Evolutionary conservation across 2,113 vertebrate species (phyloP), one percentile per base, ranked within the genome.

Genomic region (Micronycteris hirsuta): DNA sequence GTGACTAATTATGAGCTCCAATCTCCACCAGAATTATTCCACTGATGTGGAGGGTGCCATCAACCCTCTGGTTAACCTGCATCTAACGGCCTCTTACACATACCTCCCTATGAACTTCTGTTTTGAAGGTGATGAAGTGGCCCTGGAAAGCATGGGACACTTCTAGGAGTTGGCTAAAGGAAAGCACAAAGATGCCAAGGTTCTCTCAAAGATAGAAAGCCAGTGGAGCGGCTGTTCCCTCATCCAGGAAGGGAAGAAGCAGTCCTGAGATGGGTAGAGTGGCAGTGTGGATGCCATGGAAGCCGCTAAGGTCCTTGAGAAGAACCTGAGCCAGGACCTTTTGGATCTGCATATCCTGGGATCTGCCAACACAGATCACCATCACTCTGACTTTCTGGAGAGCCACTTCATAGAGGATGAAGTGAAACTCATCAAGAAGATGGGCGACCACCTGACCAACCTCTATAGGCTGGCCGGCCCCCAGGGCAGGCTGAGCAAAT

Each of bases 121-220:
- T 80, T 99, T 99, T 90, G 86, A 96, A 95, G 97, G 98, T 15
- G 98, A 98, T 14, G 97, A 98, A 36, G 98, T 98, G 61, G 98
- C 98, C 9, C 97, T 99, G 9, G 38, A 92, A 15, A 98, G 98
- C 13, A 97, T 99, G 52, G 49, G 98, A 5, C 97, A 96, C 22
- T 99, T 99, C 98, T 99, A 93, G 63, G 97, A 99, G 91, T 98
- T 98, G 96, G 98, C 98, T 10, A 94, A 98, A 0, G 98, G 99
- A 93, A 99, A 99, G 95, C 80, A 81, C 0, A 97, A 99, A 83
- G 98, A 98, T 0, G 97, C 98, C 0, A 95, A 98, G 12, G 98
- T 98, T 83, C 97, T 99, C 56, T 87, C 99, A 85, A 94, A 98
- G 87, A 98, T 98, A 83, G 98, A 98, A 96, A 99, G 98, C 93